Conservation (phyloP, 2,113 vertebrate species). For the Dendropsophus ebraccatus region DNA sequence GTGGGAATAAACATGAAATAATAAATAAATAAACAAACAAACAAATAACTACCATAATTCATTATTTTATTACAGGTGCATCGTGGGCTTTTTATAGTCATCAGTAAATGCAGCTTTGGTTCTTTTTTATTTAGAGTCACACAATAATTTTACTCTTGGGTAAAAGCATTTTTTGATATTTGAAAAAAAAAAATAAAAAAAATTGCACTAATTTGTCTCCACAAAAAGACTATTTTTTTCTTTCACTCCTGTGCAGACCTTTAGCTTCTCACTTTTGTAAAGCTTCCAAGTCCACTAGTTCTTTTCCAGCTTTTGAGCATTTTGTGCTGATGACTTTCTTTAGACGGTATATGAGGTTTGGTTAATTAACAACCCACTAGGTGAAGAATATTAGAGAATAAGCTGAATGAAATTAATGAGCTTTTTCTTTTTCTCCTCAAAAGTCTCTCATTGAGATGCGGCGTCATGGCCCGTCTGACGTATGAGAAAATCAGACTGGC, state of each 20-base stretch:
- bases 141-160: not conserved
- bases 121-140: not conserved
- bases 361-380: not conserved
- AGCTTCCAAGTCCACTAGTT: not conserved
- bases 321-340: not conserved
- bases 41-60: too few species aligned
- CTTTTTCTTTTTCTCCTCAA: not conserved
- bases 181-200: not conserved
- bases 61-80: not conserved
- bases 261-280: slow-evolving; percentile 1
- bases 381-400: not conserved
- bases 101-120: not conserved
- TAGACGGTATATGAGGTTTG: not conserved
- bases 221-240: not conserved
- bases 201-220: not conserved
- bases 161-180: not conserved
- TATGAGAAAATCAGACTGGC: not conserved
- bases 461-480: not conserved
- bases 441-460: not conserved
- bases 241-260: not conserved
- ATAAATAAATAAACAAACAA: too few species aligned
- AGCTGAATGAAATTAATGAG: not conserved
- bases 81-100: not conserved
- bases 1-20: too few species aligned
- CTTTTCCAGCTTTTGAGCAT: not conserved